Conservation (phyloP, 2,113 vertebrate species). For the Microtus montanus region DNA sequence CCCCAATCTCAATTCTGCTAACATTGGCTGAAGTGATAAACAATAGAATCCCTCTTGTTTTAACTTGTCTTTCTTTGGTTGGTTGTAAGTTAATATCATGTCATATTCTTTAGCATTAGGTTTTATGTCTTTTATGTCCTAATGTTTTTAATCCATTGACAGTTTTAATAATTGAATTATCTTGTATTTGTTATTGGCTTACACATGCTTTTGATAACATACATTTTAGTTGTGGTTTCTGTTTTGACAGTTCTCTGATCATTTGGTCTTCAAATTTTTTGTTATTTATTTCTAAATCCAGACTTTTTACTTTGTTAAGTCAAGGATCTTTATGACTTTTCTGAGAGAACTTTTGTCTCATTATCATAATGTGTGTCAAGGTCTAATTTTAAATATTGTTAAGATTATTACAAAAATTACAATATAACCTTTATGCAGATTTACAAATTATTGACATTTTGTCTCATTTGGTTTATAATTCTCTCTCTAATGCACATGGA, state of each 20-base stretch:
- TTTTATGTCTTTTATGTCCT: not conserved
- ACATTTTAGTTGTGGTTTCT: not conserved
- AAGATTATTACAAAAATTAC: not conserved
- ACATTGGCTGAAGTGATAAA: not conserved
- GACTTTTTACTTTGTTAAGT: not conserved
- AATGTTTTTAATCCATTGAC: not conserved
- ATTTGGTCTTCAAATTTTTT: not conserved
- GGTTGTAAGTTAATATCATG: not conserved
- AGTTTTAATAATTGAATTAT: not conserved
- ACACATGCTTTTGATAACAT: not conserved
- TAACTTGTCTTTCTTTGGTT: slow-evolving; percentile 17
- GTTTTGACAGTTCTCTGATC: not conserved
- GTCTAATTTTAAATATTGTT: slow-evolving; percentile 2
- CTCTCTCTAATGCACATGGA: not conserved
- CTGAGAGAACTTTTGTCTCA: not conserved
- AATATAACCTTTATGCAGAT: not conserved
- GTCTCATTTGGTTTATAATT: not conserved
- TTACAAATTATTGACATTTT: not conserved
- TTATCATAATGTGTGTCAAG: not conserved
- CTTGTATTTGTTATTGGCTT: not conserved
- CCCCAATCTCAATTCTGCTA: not conserved
- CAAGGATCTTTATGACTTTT: not conserved
- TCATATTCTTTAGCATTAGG: not conserved
- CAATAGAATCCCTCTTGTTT: not conserved
- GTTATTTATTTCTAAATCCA: not conserved